phyloP scores from a whole-genome alignment of 1,140 invertebrate species.

The Eriocheir sinensis region DNA sequence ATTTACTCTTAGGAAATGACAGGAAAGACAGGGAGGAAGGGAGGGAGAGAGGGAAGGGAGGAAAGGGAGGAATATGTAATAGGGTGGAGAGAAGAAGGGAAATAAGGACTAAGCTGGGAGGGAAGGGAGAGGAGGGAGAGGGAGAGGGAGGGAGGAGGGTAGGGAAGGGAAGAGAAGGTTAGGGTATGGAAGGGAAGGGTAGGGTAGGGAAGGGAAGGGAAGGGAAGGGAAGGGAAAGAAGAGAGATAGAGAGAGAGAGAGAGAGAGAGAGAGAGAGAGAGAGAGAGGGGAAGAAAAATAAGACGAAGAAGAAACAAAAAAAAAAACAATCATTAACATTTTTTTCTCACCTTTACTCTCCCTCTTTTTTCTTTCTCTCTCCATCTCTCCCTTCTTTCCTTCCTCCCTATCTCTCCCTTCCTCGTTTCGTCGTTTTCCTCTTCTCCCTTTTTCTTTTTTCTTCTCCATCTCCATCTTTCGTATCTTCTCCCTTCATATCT shows the following conservation, averaged over 20 bases:
- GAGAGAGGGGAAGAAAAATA: not conserved
- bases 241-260: not conserved
- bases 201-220: not conserved
- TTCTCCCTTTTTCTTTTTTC: not conserved
- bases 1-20: slow-evolving; percentile 40
- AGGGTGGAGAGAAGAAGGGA: not conserved
- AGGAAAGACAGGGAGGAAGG: not conserved
- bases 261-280: not conserved
- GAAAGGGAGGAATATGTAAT: not conserved
- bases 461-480: not conserved
- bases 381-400: not conserved
- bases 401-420: not conserved
- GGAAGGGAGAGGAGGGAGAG: not conserved
- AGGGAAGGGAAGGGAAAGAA: not conserved
- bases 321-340: not conserved
- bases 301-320: not conserved
- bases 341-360: not conserved
- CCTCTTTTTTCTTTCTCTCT: not conserved
- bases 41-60: not conserved
- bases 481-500: not conserved
- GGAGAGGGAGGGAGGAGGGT: not conserved
- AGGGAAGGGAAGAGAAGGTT: not conserved
- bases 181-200: too few species aligned
- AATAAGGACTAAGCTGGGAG: not conserved
- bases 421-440: not conserved